Conservation (phyloP, 2,888 invertebrate genomes). For the Corythucha ciliata region DNA sequence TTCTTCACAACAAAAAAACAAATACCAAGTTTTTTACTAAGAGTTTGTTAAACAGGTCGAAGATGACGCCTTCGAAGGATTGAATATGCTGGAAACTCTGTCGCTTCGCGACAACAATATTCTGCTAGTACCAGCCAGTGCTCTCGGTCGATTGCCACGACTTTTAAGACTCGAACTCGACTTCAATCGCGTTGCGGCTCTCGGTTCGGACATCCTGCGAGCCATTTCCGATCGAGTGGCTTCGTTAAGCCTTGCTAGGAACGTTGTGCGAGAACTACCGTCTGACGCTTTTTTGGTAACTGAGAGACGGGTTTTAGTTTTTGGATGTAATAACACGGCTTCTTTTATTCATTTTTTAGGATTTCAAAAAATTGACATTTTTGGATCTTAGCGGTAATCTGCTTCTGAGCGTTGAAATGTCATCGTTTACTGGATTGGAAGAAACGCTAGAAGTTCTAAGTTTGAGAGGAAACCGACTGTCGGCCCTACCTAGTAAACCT, state of each 20-base stretch:
- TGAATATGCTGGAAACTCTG: constrained; percentile 64
- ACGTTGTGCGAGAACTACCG: constrained; percentile 78
- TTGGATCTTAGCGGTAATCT: constrained; percentile 75
- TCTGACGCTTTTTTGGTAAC: constrained; percentile 60
- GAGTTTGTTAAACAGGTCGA: constrained; percentile 58
- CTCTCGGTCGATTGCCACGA: constrained; percentile 66
- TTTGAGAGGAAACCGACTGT: constrained; percentile 63
- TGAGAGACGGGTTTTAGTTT: background rate
- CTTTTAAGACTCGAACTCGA: constrained; percentile 66
- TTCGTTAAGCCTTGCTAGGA: constrained; percentile 67
- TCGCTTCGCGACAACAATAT: constrained; percentile 81
- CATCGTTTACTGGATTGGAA: constrained; percentile 68
- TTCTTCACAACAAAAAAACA: no score
- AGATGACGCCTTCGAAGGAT: constrained; percentile 76
- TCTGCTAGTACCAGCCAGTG: constrained; percentile 71
- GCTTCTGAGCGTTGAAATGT: constrained; percentile 57
- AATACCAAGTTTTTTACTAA: no score
- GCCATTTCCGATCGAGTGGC: constrained; percentile 59
- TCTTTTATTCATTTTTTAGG: constrained; percentile 29
- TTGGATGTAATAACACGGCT: background rate
- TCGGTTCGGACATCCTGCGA: constrained; percentile 67
- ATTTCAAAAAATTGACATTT: constrained; percentile 60
- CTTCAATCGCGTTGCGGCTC: constrained; percentile 76
- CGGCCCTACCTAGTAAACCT: constrained; percentile 55
- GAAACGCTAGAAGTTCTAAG: constrained; percentile 60